Conservation (phyloP, 2,113 vertebrate genomes). For the Pimephales promelas region DNA sequence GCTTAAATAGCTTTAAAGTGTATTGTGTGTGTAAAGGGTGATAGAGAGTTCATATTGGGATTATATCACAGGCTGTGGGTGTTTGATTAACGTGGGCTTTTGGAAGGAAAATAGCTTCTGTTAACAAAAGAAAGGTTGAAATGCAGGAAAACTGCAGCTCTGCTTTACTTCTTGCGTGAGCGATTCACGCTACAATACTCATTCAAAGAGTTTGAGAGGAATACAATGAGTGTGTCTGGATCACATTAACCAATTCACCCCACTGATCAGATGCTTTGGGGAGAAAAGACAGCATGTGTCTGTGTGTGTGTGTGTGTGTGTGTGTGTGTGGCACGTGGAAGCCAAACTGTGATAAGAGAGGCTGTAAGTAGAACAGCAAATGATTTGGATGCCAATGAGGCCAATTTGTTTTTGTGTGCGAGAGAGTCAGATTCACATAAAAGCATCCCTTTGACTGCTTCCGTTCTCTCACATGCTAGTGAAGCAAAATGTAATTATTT, state of each 20-base stretch:
- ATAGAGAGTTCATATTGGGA: slow-evolving; percentile 35
- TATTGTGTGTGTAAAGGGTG: background rate
- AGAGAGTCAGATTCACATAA: background rate
- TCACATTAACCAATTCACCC: slow-evolving; percentile 34
- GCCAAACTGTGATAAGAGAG: background rate
- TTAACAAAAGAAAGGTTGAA: slow-evolving; percentile 21
- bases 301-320: background rate
- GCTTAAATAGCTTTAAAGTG: background rate
- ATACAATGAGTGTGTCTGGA: background rate
- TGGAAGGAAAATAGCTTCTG: background rate
- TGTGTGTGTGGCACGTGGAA: background rate
- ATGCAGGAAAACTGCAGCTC: background rate
- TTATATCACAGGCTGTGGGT: slow-evolving; percentile 23
- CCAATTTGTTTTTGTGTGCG: background rate
- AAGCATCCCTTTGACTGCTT: background rate
- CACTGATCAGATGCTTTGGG: slow-evolving; percentile 37
- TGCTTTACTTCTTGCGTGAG: background rate
- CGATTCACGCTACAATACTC: background rate
- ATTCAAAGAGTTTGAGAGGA: slow-evolving; percentile 14
- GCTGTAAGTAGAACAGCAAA: slow-evolving; percentile 11
- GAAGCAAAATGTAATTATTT: background rate
- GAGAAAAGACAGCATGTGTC: slow-evolving; percentile 13
- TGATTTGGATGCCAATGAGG: background rate
- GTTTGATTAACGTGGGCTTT: slow-evolving; percentile 8
- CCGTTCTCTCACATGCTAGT: background rate